Conservation (phyloP, 2,113 vertebrate species). For the Piaya cayana region DNA sequence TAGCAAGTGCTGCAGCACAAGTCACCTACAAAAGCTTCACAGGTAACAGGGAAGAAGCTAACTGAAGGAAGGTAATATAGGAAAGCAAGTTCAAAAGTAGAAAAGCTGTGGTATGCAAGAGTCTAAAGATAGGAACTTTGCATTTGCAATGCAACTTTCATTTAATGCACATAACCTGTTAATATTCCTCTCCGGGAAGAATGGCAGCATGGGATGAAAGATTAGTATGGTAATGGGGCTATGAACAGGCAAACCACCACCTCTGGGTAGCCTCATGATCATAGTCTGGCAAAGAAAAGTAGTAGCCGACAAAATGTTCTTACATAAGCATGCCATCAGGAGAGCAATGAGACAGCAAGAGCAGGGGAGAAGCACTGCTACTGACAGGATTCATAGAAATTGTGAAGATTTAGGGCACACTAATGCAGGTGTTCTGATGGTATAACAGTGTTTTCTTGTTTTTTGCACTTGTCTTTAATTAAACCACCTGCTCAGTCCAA, state of each 20-base stretch:
- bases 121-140: background rate
- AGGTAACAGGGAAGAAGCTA: background rate
- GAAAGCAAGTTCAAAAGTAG: background rate
- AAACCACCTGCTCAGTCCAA: background rate
- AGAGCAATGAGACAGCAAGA: background rate
- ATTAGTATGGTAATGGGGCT: background rate
- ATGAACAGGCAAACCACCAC: background rate
- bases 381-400: background rate
- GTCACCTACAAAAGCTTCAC: background rate
- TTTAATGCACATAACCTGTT: fast-evolving
- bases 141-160: background rate
- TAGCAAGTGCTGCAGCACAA: background rate
- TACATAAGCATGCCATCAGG: background rate
- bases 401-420: background rate
- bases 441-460: background rate
- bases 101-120: background rate
- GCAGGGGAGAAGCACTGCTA: fast-evolving
- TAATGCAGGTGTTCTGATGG: background rate
- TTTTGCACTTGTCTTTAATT: background rate
- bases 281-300: background rate
- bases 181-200: background rate
- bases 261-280: fast-evolving
- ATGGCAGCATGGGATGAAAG: background rate
- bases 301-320: background rate
- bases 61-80: background rate